Evolutionary conservation across 2,797 vertebrate genomes (phyloP).

Genomic region (Darevskia mixta): DNA sequence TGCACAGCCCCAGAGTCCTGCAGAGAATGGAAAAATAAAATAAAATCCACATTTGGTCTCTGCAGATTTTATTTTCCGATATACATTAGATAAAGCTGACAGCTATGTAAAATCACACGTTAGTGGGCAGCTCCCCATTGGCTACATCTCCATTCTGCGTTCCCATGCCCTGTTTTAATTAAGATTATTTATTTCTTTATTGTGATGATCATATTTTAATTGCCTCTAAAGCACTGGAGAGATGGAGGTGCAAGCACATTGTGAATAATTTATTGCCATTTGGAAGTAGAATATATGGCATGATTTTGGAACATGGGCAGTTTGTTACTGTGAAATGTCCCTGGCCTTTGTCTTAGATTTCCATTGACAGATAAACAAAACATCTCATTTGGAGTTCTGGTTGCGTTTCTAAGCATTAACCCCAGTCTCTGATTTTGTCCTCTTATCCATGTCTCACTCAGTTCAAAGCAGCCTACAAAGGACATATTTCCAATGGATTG

Average conservation of each 20-base stretch:
- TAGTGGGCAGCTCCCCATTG: constrained; percentile 69
- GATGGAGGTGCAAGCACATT: constrained; percentile 48
- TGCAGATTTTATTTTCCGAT: constrained; percentile 30
- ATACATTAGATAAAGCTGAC: constrained; percentile 52
- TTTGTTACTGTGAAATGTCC: constrained; percentile 31
- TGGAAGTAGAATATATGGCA: constrained; percentile 21
- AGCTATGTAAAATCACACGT: constrained; percentile 67
- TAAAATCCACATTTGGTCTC: constrained; percentile 28
- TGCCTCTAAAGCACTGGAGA: constrained; percentile 59
- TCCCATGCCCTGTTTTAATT: constrained; percentile 75
- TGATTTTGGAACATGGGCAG: constrained; percentile 22
- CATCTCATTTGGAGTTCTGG: constrained; percentile 12
- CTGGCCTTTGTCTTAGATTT: constrained; percentile 6
- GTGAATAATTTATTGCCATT: constrained; percentile 62
- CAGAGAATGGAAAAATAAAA: constrained; percentile 7
- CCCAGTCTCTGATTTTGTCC: not conserved
- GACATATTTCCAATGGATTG: not conserved
- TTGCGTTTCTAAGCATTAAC: not conserved
- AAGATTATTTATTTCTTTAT: constrained; percentile 78
- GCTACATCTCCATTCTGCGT: constrained; percentile 56
- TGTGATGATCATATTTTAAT: constrained; percentile 72
- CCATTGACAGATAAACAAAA: constrained; percentile 29
- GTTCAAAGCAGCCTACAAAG: not conserved
- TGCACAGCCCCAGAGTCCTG: constrained; percentile 16
- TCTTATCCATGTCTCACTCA: not conserved